Percentiles rank a stretch among this genome's conserved stretches.
Conservation (phyloP, 2,797 vertebrate genomes). For the Eulemur rubriventer region DNA sequence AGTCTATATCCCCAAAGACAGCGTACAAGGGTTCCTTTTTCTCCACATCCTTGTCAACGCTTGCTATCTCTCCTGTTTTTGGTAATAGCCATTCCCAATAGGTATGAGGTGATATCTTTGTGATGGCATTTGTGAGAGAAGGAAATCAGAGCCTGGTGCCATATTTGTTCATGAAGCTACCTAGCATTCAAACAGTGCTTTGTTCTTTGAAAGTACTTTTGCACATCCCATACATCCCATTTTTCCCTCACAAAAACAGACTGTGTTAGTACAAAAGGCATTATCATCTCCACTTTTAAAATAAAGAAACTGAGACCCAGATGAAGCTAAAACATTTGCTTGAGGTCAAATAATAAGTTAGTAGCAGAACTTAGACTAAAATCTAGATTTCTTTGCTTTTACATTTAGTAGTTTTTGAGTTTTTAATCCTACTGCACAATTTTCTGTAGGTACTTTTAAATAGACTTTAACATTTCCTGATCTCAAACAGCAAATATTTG, state of each 20-base stretch:
- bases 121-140: not conserved
- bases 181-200: not conserved
- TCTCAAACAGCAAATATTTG: conserved; percentile 16
- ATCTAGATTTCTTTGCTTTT: conserved; percentile 7
- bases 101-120: not conserved
- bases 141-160: not conserved
- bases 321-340: not conserved
- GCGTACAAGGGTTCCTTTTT: too few relatives aligned
- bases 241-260: not conserved
- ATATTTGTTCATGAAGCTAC: not conserved
- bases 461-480: not conserved
- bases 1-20: not conserved
- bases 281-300: not conserved
- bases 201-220: conserved; percentile 48
- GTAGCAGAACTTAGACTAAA: not conserved
- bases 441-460: not conserved
- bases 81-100: too few relatives aligned
- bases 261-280: not conserved
- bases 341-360: not conserved
- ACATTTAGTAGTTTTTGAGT: not conserved
- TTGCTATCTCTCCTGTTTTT: not conserved
- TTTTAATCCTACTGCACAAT: not conserved
- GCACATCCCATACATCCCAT: not conserved
- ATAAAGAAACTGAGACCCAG: conserved; percentile 21
- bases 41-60: not conserved